These are phyloP conservation scores for Tenualosa thibaudeaui DNA, from an alignment of 2,797 vertebrate species.

Conservation along the genomic window DNA sequence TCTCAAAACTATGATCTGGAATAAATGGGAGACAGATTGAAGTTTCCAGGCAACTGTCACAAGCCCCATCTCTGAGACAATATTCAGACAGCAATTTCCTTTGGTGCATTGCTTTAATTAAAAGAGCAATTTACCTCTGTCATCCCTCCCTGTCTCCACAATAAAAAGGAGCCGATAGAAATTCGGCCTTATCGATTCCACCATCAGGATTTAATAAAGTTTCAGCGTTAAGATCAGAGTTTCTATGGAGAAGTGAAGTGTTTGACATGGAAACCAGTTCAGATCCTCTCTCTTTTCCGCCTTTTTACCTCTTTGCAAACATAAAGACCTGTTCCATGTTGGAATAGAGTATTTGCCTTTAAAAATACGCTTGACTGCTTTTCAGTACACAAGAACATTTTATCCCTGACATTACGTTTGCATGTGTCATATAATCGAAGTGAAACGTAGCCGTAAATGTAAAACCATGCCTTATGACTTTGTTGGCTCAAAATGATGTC, in stretches of 20 bases:
- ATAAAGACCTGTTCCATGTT: conserved; percentile 70
- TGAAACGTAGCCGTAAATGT: conserved; percentile 62
- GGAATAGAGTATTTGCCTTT: conserved; percentile 78
- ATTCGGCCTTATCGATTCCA: conserved; percentile 87
- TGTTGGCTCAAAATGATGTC: conserved; percentile 12
- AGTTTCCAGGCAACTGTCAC: conserved; percentile 91
- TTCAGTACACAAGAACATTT: conserved; percentile 75
- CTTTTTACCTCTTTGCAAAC: conserved; percentile 91
- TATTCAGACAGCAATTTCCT: conserved; percentile 97
- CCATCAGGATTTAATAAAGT: conserved; percentile 98
- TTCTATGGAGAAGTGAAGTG: conserved; percentile 87
- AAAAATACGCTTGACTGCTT: conserved; percentile 65
- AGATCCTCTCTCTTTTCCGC: conserved; percentile 87
- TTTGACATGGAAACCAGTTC: conserved; percentile 85
- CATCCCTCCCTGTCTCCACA: conserved; percentile 80
- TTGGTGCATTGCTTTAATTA: conserved; percentile 94
- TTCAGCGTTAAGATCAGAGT: conserved; percentile 85
- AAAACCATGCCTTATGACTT: conserved; percentile 52
- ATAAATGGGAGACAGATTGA: conserved; percentile 84
- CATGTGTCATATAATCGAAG: conserved; percentile 63
- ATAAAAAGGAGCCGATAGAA: conserved; percentile 81
- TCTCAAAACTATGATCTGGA: conserved; percentile 85
- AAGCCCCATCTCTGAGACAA: conserved; percentile 83
- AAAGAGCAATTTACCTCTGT: conserved; percentile 91
- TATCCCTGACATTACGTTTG: conserved; percentile 53